Base-by-base conservation (phyloP, 2,113 vertebrate genomes). In the Anser brachyrhynchus region DNA sequence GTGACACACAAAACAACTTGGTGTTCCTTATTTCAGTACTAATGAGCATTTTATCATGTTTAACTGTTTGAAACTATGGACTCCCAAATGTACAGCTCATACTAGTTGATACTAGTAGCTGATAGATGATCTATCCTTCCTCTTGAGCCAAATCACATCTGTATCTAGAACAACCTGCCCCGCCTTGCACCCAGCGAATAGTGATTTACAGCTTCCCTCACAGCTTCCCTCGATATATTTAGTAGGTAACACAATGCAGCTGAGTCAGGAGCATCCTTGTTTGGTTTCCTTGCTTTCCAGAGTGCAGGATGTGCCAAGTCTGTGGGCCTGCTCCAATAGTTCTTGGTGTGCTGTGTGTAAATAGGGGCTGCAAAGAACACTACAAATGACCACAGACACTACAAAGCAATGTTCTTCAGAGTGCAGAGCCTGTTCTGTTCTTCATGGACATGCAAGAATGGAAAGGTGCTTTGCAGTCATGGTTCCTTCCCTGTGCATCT, bases 401-500 rank as follows among this genome's bases (percentile, higher is more conserved):
- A 21, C 37, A 28, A 17, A 39, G 21, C 4, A 1, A 18, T 19
- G 18, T 35, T 86, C 43, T 18, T 54, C 21, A 16, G 31, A 39
- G 18, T 22, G 39, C 31, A 57, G 20, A 58, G 11, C 20, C 33
- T 76, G 15, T 28, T 70, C n/a, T 74, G 33, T 69, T 65, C 2
- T 3, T 72, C 33, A 11, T n/a, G 33, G 22, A 4, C 61, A 26
- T 17, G 35, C 25, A 72, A 61, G 29, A 61, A 29, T 46, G 20
- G 52, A 82, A 85, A 52, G 35, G 37, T 72, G 29, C n/a, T 88
- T 82, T 64, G 14, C 18, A 16, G 52, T 35, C 31, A 55, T 72
- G 3, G 3, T 57, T 66, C 6, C 7, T 9, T 62, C 37, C 44
- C 73, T 44, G 33, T 0, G 0, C 13, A 26, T 77, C 18, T 21